phyloP scores from a whole-genome alignment of 2,797 vertebrate species.

The Tamandua tetradactyla region DNA sequence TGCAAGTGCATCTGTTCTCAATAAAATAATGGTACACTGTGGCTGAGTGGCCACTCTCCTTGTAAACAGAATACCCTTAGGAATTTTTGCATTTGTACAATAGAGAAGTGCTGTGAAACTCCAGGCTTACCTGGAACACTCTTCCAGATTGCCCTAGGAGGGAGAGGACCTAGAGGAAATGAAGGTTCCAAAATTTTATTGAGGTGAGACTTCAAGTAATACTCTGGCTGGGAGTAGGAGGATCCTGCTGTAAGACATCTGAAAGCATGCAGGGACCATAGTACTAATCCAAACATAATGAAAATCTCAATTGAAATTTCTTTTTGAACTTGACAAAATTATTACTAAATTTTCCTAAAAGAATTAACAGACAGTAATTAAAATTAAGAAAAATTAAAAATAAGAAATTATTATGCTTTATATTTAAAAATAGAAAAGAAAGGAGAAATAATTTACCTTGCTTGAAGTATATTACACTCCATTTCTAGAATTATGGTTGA shows the following conservation, averaged over 20 bases:
- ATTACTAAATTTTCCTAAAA: conserved; percentile 25
- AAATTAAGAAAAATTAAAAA: neutral
- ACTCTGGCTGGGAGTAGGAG: neutral
- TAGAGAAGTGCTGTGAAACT: neutral
- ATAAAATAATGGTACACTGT: neutral
- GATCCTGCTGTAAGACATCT: neutral
- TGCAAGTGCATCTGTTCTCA: neutral
- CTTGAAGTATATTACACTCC: neutral
- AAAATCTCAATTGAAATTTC: too few relatives aligned
- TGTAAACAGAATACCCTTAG: neutral
- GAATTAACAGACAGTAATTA: neutral
- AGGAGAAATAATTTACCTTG: neutral
- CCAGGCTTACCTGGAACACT: too few relatives aligned
- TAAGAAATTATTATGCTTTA: neutral
- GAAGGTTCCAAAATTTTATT: neutral
- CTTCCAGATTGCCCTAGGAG: too few relatives aligned
- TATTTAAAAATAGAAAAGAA: neutral
- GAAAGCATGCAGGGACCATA: neutral
- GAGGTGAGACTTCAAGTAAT: neutral
- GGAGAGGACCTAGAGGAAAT: neutral
- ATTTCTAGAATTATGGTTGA: neutral
- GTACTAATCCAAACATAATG: neutral
- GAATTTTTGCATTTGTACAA: neutral
- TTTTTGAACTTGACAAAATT: conserved; percentile 21
- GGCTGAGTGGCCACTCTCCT: neutral